Percentiles rank a stretch among this genome's conserved stretches.
Evolutionary conservation across 92 coral and sea anemone species (phyloP).

Genomic region (Muricea muricata): DNA sequence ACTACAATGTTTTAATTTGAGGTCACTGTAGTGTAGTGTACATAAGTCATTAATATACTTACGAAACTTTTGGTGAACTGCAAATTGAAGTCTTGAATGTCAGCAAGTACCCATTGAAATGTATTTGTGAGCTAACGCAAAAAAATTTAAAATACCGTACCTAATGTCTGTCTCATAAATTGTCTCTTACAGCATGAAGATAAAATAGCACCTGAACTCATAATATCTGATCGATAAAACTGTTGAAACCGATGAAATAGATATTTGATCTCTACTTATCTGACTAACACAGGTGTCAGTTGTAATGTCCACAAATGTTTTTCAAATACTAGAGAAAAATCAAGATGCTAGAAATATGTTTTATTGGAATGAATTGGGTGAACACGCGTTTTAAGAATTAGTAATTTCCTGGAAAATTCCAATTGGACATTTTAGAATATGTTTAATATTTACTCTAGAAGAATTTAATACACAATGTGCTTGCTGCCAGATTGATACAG

Average conservation of each 20-base stretch:
- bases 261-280: not conserved
- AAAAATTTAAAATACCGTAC: not conserved
- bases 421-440: not conserved
- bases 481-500: no score
- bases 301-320: not conserved
- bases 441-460: not conserved
- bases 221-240: not conserved
- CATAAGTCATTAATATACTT: no score
- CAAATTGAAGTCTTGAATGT: not conserved
- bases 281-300: slow-evolving; percentile 3
- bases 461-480: no score
- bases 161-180: not conserved
- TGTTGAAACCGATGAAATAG: not conserved
- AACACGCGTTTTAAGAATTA: no score
- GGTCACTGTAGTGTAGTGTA: no score
- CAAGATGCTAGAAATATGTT: not conserved
- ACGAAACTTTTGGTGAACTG: not conserved
- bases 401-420: not conserved
- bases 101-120: not conserved
- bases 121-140: not conserved
- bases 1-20: no score
- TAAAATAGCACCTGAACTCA: not conserved
- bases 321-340: not conserved
- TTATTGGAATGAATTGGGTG: not conserved
- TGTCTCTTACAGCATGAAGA: not conserved